Evolutionary conservation across 2,113 vertebrate genomes (phyloP).

Genomic region (Bathybates hornii): DNA sequence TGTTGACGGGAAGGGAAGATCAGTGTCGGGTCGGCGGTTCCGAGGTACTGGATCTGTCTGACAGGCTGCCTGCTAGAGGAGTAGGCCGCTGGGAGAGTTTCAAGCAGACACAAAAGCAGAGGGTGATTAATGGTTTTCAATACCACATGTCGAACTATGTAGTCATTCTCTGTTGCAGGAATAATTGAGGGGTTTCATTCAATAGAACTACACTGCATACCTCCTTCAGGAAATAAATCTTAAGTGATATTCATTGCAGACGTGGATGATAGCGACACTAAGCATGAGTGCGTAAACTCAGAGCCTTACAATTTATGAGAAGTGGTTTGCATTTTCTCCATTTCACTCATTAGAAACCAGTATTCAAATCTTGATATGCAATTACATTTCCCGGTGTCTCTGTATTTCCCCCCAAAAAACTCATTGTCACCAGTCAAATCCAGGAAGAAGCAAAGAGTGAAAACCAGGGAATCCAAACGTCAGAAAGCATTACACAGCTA

Average conservation of each 20-base stretch:
- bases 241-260: neutral
- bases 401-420: neutral
- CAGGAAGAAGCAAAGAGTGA: neutral
- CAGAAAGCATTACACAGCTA: neutral
- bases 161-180: neutral
- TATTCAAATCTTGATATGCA: neutral
- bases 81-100: neutral
- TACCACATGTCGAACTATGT: neutral
- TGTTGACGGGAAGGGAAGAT: neutral
- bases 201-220: neutral
- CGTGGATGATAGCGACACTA: neutral
- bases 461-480: neutral
- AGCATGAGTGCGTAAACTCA: neutral
- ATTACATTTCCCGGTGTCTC: neutral
- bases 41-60: neutral
- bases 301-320: neutral
- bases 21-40: neutral
- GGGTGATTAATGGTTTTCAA: slow-evolving; percentile 6
- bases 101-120: neutral
- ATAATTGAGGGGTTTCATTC: neutral
- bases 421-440: neutral
- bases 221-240: neutral
- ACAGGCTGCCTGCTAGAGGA: neutral
- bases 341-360: neutral
- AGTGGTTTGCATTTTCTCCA: neutral